These are phyloP conservation scores for Silurus aristotelis DNA, from an alignment of 2,797 vertebrate genomes.

Conservation along the genomic window DNA sequence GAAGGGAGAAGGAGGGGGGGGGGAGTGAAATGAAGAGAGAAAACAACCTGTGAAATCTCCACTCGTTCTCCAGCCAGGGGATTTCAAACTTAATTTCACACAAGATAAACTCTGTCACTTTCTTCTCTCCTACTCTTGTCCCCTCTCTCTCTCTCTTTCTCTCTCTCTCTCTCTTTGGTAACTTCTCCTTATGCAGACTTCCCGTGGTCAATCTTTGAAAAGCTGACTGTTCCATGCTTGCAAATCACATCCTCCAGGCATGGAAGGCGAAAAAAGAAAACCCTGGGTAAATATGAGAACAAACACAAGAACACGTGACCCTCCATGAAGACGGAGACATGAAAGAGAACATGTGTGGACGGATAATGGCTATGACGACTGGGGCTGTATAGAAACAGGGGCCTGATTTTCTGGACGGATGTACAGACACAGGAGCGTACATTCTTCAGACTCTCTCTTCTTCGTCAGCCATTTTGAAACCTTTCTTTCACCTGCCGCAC, in stretches of 20 bases:
- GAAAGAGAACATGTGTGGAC: slow-evolving; percentile 11
- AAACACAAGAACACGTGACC: slow-evolving; percentile 52
- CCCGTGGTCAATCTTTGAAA: slow-evolving; percentile 83
- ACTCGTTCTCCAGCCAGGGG: slow-evolving; percentile 63
- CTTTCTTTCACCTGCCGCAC: neutral
- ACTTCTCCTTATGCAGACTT: slow-evolving; percentile 69
- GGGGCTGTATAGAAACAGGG: neutral
- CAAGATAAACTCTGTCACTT: slow-evolving; percentile 69
- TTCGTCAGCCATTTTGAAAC: slow-evolving; percentile 2
- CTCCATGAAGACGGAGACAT: slow-evolving; percentile 15
- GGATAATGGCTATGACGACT: slow-evolving; percentile 11
- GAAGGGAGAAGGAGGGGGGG: no score
- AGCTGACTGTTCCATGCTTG: slow-evolving; percentile 65
- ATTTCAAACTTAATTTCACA: slow-evolving; percentile 79
- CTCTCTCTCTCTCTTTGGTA: slow-evolving; percentile 9
- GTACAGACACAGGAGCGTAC: slow-evolving; percentile 10
- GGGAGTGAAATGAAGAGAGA: slow-evolving; percentile 10
- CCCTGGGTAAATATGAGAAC: slow-evolving; percentile 26
- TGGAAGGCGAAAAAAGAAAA: slow-evolving; percentile 34
- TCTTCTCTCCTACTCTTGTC: neutral
- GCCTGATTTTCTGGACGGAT: slow-evolving; percentile 9
- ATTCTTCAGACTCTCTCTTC: slow-evolving; percentile 1
- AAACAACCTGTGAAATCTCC: slow-evolving; percentile 65
- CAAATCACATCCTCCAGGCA: slow-evolving; percentile 68
- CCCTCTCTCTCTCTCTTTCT: slow-evolving; percentile 44